Base-by-base conservation (phyloP, 1,140 invertebrate species). In the Drosophila gunungcola region DNA sequence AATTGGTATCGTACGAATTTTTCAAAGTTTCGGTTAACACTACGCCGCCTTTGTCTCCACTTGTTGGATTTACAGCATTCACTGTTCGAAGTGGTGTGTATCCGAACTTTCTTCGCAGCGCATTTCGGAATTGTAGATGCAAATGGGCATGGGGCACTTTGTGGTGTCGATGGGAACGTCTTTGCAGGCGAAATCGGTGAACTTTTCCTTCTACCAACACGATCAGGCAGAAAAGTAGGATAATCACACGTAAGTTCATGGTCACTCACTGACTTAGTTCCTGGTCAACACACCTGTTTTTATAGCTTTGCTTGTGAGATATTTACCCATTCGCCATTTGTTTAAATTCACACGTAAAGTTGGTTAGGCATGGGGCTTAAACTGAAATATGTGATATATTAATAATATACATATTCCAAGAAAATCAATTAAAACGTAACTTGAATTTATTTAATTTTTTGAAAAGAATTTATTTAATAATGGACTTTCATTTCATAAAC, bases 1-100 rank as follows among this genome's bases (percentile, higher is more conserved):
- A 86, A 9, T 77, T 64, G 60, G 82, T 77, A 12, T 91, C 82
- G 45, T 78, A 56, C 10, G 63, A 61, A 29, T 91, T 91, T 2
- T 54, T 38, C 10, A 91, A 55, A 0, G 51, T 16, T 6, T 85
- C 76, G 0, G 12, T 11, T 0, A 51, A 36, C 29, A 65, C 78
- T 0, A 10, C 21, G 10, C 58, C 55, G 10, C 58, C 55, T 1
- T 49, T 64, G 1, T 34, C 4, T 0, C 49, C 36, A 36, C 29
- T 27, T 11, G 12, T 3, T 27, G 16, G 9, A 10, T 13, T 16
- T 0, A 62, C 45, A 3, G 29, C 60, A 27, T 67, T 63, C 12
- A 67, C 45, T 1, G 64, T 63, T 0, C 48, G 64, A 7, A 68
- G 39, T 0, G 64, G 64, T 0, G 60, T 51, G 0, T 51, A 29